These are phyloP conservation scores for Mesopsocus fuscifrons DNA, from an alignment of 2,888 invertebrate species.

Conservation along the genomic window DNA sequence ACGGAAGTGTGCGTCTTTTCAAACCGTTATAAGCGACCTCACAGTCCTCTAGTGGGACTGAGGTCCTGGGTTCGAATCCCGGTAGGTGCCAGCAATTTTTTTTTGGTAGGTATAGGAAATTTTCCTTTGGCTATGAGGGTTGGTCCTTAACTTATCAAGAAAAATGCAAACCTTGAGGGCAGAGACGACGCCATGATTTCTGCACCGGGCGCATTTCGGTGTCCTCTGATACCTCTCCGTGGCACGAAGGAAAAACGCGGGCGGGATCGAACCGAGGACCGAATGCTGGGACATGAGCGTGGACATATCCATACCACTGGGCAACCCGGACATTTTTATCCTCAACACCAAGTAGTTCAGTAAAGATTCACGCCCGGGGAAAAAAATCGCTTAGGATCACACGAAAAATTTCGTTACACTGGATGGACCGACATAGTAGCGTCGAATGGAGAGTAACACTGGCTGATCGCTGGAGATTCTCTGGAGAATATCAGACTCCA, in stretches of 20 bases:
- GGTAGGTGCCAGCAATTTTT: too few relatives aligned
- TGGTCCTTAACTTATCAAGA: neutral
- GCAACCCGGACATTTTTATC: conserved; percentile 48
- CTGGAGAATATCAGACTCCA: too few relatives aligned
- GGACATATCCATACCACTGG: conserved; percentile 71
- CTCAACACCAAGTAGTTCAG: neutral
- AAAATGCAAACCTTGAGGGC: conserved; percentile 43
- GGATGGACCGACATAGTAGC: neutral
- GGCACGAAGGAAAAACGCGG: conserved; percentile 71
- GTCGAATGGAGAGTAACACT: too few relatives aligned
- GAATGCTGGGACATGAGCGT: conserved; percentile 49
- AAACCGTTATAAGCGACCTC: too few relatives aligned
- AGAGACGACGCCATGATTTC: conserved; percentile 95
- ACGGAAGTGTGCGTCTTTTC: too few relatives aligned
- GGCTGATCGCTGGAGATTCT: neutral
- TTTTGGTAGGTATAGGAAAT: too few relatives aligned
- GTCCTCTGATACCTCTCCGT: conserved; percentile 86
- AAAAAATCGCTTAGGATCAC: neutral
- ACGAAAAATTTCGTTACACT: neutral
- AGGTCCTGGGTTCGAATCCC: too few relatives aligned
- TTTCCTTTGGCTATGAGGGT: too few relatives aligned
- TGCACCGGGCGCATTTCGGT: conserved; percentile 91
- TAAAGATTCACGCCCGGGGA: neutral
- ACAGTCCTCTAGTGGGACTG: too few relatives aligned
- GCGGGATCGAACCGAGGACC: conserved; percentile 57